Percentiles rank a stretch among this genome's conserved stretches.
Conservation (phyloP, 2,113 vertebrate genomes). For the Pomatorhinus ruficollis region DNA sequence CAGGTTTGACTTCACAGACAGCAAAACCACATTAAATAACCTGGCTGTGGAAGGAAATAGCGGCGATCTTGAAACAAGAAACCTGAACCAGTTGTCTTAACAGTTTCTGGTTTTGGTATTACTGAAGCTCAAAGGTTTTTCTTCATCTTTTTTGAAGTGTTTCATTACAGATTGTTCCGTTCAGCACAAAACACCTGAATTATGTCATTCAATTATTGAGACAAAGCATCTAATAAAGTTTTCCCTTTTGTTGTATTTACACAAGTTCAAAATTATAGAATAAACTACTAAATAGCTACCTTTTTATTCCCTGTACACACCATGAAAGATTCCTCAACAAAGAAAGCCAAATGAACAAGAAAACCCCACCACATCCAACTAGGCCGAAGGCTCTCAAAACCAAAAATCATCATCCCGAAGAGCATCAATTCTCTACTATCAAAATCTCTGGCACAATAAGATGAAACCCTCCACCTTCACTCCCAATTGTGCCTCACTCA, state of each 20-base stretch:
- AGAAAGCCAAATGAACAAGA: background rate
- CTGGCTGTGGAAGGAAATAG: background rate
- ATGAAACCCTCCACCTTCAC: background rate
- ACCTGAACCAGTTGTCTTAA: background rate
- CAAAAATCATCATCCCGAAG: background rate
- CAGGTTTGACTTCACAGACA: background rate
- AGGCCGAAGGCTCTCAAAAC: background rate
- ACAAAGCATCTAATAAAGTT: background rate
- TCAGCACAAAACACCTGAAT: background rate
- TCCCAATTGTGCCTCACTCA: background rate
- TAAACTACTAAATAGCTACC: background rate
- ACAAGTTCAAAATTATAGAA: background rate
- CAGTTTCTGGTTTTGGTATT: background rate
- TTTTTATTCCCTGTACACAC: background rate
- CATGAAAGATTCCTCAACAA: background rate
- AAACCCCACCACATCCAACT: background rate
- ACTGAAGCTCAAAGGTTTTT: background rate
- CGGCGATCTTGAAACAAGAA: background rate
- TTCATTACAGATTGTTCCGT: background rate
- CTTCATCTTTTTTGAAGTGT: background rate
- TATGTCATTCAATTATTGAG: background rate
- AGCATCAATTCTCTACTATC: background rate
- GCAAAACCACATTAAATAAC: background rate
- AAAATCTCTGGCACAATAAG: background rate
- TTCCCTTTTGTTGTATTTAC: background rate